Conservation (phyloP, 2,797 vertebrate species). For the Brachyrhaphis roseni region DNA sequence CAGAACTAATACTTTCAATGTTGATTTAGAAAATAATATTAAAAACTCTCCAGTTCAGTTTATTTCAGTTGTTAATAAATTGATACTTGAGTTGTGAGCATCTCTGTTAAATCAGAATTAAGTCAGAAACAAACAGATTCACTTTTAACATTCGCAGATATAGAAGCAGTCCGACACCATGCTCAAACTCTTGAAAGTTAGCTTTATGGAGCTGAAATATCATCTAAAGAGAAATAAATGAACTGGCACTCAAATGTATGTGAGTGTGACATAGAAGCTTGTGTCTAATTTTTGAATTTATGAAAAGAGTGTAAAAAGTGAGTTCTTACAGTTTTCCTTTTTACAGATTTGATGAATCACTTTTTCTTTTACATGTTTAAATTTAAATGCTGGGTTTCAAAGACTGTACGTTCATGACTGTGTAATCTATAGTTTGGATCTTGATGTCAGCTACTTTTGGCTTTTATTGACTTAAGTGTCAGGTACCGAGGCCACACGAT, state of each 20-base stretch:
- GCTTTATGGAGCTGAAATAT: not conserved
- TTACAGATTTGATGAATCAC: not conserved
- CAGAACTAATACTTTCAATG: not conserved
- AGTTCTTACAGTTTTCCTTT: not conserved
- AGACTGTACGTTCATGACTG: not conserved
- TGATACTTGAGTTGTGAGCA: not conserved
- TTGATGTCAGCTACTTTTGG: not conserved
- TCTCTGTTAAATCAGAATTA: not conserved
- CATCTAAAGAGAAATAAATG: not conserved
- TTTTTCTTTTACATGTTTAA: not conserved
- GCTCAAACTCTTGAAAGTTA: not conserved
- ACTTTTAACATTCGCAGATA: not conserved
- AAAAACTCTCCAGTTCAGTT: not conserved
- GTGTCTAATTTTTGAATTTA: not conserved
- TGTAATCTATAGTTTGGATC: slow-evolving; percentile 1
- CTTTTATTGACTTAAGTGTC: not conserved
- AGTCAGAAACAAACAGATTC: not conserved
- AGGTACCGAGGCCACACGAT: not conserved
- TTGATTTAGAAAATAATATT: not conserved
- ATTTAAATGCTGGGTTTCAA: not conserved
- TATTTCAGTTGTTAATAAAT: not conserved
- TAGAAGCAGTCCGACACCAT: not conserved
- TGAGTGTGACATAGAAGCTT: not conserved
- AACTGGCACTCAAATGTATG: not conserved
- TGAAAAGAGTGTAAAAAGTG: not conserved